These are phyloP conservation scores for Lethenteron reissneri DNA, from an alignment of 2,113 vertebrate genomes.

Conservation along the genomic window DNA sequence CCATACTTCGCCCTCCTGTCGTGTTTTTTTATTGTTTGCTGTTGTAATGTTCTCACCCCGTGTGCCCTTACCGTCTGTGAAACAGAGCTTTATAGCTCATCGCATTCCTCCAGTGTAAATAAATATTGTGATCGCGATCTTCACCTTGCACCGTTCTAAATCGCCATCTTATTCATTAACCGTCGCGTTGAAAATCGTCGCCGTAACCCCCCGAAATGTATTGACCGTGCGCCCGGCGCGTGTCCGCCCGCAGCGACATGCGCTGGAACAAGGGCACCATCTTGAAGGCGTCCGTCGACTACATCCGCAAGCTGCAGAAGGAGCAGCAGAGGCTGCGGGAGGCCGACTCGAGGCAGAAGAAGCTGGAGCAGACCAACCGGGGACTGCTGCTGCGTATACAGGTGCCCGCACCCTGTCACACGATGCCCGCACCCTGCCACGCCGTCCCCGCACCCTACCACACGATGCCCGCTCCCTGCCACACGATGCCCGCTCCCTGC, in stretches of 20 bases:
- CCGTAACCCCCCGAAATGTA: neutral
- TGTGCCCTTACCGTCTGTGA: no score
- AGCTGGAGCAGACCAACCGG: constrained; percentile 4
- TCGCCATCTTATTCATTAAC: neutral
- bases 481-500: neutral
- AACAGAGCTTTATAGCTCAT: no score
- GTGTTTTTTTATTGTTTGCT: no score
- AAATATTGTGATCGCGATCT: neutral
- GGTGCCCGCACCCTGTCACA: constrained; percentile 9
- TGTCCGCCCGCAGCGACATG: neutral
- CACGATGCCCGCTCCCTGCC: neutral
- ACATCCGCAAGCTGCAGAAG: constrained; percentile 3
- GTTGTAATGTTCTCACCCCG: no score
- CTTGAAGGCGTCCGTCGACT: neutral
- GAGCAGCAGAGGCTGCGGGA: neutral
- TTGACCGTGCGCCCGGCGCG: neutral
- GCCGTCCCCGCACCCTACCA: neutral
- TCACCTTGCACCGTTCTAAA: neutral
- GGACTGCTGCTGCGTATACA: neutral
- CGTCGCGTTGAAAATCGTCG: neutral
- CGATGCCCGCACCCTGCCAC: constrained; percentile 82
- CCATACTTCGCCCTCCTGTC: no score
- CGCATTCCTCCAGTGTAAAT: no score
- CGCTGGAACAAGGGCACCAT: constrained; percentile 6
- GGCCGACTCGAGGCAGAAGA: neutral